Conservation (phyloP, 2,113 vertebrate genomes). For the Pteronura brasiliensis region DNA sequence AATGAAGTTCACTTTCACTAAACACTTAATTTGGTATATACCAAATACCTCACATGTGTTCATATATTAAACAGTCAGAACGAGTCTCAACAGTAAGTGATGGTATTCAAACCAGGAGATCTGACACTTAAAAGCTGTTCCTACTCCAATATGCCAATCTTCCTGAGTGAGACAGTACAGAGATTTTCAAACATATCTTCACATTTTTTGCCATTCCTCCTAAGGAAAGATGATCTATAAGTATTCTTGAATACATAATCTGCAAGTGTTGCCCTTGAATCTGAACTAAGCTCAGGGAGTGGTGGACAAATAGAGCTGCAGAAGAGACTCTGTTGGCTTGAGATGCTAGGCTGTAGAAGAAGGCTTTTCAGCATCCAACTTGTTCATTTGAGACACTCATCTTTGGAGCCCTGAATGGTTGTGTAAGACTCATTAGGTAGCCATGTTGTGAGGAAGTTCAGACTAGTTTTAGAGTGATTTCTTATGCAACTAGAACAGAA, state of each 20-base stretch:
- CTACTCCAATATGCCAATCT: not conserved
- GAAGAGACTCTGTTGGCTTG: not conserved
- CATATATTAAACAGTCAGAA: not conserved
- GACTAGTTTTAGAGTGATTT: not conserved
- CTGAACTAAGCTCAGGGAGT: not conserved
- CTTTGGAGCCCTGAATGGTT: not conserved
- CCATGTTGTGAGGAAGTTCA: not conserved
- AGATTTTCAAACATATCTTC: not conserved
- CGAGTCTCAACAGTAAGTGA: not conserved
- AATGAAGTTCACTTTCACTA: not conserved
- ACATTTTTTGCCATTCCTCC: not conserved
- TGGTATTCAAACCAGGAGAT: not conserved
- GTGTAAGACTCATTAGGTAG: not conserved
- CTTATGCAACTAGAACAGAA: not conserved
- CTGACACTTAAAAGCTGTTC: not conserved
- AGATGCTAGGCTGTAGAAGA: not conserved
- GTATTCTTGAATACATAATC: not conserved
- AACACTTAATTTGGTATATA: not conserved
- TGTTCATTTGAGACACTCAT: not conserved
- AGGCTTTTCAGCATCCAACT: not conserved
- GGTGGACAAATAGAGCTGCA: not conserved
- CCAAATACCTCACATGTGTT: not conserved
- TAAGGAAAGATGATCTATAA: not conserved
- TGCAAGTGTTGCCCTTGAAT: not conserved
- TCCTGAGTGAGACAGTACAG: not conserved